Evolutionary conservation across 2,888 invertebrate species (phyloP), one percentile per base, ranked within the genome.

Genomic region (Xylocampa areola): DNA sequence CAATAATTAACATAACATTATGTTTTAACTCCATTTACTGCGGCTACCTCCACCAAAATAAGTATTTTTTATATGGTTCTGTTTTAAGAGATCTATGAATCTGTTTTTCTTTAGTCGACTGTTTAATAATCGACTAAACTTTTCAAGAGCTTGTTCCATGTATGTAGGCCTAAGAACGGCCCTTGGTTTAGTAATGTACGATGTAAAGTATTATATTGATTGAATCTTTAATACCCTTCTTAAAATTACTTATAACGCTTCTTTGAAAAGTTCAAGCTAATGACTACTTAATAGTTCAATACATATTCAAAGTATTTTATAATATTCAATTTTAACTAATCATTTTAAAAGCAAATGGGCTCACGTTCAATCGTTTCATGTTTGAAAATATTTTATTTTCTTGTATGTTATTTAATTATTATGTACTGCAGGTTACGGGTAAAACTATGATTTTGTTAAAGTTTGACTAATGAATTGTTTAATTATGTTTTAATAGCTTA

Each of bases 401-500:
- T 29, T 41, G 11, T 52, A 43, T 35, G 32, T 52, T 50, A 14
- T 4, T 16, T n/a, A n/a, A n/a, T n/a, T n/a, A n/a, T n/a, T n/a
- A n/a, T 45, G 21, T 21, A 40, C 0, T 48, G 48, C 55, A 59
- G 67, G 71, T 73, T 73, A 73, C 73, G 72, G 72, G 72, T 73
- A 70, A 61, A 45, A 37, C 43, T 53, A 70, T 53, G 47, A 39
- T 69, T 66, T 54, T 63, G 50, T 66, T 68, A 14, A 57, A 50
- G 47, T 64, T 61, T 68, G 58, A 62, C 41, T 40, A 59, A 32
- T 35, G 7, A 59, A 48, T 55, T 29, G 10, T 43, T 57, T 49
- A 47, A 59, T 53, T 59, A 36, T 68, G 53, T 68, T 66, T 45
- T 41, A 36, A 16, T 39, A 65, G 25, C 33, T 47, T 41, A 48